phyloP scores from a whole-genome alignment of 2,888 invertebrate species.

The Metopia argyrocephala region DNA sequence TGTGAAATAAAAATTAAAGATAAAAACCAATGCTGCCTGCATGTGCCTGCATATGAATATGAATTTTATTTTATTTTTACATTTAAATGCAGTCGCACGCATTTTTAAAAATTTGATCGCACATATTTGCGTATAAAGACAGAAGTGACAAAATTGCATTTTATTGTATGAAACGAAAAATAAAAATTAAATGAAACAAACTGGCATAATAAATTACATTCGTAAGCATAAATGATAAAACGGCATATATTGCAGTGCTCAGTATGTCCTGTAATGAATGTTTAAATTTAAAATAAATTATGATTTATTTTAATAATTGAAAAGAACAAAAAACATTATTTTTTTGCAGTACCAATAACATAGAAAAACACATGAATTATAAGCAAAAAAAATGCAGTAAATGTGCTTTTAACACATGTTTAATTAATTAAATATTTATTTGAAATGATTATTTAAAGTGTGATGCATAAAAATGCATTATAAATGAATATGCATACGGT shows the following conservation, averaged over 20 bases:
- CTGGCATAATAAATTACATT: constrained; percentile 29
- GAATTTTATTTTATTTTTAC: too few relatives aligned
- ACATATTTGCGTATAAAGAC: background rate
- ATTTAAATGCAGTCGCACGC: too few relatives aligned
- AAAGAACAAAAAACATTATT: too few relatives aligned
- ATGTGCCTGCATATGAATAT: background rate
- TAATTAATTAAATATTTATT: too few relatives aligned
- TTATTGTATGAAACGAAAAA: background rate
- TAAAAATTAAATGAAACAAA: constrained; percentile 30
- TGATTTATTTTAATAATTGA: constrained; percentile 47
- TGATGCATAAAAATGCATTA: too few relatives aligned
- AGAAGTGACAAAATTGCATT: constrained; percentile 17
- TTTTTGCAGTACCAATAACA: constrained; percentile 31
- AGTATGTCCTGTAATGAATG: constrained; percentile 34
- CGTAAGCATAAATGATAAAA: too few relatives aligned
- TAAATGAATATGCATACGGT: too few relatives aligned
- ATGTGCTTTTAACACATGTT: constrained; percentile 48
- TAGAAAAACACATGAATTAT: constrained; percentile 30
- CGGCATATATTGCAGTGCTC: constrained; percentile 26
- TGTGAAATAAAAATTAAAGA: constrained; percentile 4
- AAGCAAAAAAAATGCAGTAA: constrained; percentile 27
- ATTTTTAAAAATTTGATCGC: too few relatives aligned
- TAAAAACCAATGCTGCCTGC: background rate
- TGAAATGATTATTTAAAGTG: too few relatives aligned
- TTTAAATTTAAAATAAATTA: constrained; percentile 38